phyloP scores from a whole-genome alignment of 2,797 vertebrate genomes.

The Geotrypetes seraphini region DNA sequence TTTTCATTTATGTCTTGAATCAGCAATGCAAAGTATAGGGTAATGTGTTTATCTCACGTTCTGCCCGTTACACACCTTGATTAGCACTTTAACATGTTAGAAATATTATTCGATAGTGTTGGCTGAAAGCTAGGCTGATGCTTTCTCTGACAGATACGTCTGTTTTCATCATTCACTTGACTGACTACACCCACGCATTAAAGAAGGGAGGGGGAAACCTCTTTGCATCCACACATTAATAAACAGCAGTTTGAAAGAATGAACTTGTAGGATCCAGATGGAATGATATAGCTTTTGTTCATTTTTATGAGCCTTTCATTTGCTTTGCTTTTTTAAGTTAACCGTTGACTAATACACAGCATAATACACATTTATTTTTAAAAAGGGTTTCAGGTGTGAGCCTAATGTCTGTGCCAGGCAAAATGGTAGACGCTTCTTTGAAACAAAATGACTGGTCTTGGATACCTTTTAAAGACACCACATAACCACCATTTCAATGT shows the following conservation, averaged over 20 bases:
- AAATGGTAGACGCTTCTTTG: too few relatives aligned
- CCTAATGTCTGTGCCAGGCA: too few relatives aligned
- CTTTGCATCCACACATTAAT: conserved; percentile 39
- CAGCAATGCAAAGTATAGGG: conserved; percentile 20
- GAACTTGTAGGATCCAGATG: conserved; percentile 13
- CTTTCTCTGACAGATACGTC: conserved; percentile 37
- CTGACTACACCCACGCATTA: conserved; percentile 34
- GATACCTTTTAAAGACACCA: too few relatives aligned
- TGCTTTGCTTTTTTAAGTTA: too few relatives aligned
- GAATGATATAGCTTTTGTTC: background rate
- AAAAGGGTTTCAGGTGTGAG: too few relatives aligned
- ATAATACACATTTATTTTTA: too few relatives aligned
- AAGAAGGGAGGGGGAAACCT: conserved; percentile 34
- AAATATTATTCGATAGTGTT: conserved; percentile 37
- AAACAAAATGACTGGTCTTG: too few relatives aligned
- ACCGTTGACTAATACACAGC: too few relatives aligned
- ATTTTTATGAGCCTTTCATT: too few relatives aligned
- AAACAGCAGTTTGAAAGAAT: conserved; percentile 45
- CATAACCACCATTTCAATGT: too few relatives aligned
- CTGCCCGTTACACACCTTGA: conserved; percentile 29
- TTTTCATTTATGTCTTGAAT: too few relatives aligned
- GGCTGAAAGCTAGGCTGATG: conserved; percentile 27
- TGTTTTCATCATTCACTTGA: conserved; percentile 37
- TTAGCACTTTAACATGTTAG: conserved; percentile 37
- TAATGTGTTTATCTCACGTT: conserved; percentile 20